Percentiles rank a stretch among this genome's conserved stretches.
Evolutionary conservation across 2,888 invertebrate species (phyloP).

Genomic region (Sphinx pinastri): DNA sequence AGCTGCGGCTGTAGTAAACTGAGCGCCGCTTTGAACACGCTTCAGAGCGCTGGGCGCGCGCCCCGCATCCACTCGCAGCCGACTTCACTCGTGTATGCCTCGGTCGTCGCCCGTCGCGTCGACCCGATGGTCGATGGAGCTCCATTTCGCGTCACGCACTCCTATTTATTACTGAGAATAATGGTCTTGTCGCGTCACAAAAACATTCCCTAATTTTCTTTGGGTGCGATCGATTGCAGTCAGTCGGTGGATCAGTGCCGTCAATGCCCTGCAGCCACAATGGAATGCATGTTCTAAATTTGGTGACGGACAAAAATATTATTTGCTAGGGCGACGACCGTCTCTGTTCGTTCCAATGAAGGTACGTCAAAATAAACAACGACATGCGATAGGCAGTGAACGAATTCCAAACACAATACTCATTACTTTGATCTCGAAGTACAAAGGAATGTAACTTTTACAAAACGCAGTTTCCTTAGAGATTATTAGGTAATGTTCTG

Average conservation of each 20-base stretch:
- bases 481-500: no score
- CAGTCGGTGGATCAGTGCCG: constrained; percentile 18
- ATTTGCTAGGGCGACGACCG: constrained; percentile 68
- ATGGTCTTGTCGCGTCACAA: constrained; percentile 46
- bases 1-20: constrained; percentile 74
- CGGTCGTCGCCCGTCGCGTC: constrained; percentile 71
- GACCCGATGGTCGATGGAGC: constrained; percentile 75
- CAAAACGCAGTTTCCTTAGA: no score
- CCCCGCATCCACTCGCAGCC: constrained; percentile 58
- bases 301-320: constrained; percentile 63
- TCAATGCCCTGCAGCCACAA: constrained; percentile 13
- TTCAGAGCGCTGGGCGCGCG: constrained; percentile 68
- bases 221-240: constrained; percentile 39
- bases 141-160: constrained; percentile 75
- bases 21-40: constrained; percentile 71
- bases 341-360: constrained; percentile 46
- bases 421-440: neutral
- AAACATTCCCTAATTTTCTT: constrained; percentile 47
- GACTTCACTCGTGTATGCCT: constrained; percentile 65
- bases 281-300: constrained; percentile 60
- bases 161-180: constrained; percentile 66
- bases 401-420: constrained; percentile 38
- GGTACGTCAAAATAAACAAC: constrained; percentile 57
- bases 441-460: neutral
- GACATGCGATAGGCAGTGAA: constrained; percentile 41